Evolutionary conservation across 2,113 vertebrate genomes (phyloP).

Genomic region (Nycticorax nycticorax): DNA sequence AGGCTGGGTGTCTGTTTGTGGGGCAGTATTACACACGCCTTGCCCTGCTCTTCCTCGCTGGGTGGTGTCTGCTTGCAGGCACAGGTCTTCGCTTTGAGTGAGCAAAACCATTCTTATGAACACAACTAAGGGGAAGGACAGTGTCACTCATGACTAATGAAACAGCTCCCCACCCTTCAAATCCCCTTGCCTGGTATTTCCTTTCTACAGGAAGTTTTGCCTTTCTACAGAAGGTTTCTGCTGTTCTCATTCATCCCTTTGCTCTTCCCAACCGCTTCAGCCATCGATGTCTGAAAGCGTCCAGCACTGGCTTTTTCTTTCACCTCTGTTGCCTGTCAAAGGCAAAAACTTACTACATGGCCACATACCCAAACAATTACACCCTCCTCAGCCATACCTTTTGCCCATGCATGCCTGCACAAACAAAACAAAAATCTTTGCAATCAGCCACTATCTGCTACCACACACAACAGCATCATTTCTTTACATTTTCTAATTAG

Average conservation of each 20-base stretch:
- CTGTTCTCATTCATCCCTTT: not conserved
- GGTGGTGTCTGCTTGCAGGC: not conserved
- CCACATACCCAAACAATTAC: not conserved
- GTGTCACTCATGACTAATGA: not conserved
- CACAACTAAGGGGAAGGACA: not conserved
- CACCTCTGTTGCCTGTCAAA: not conserved
- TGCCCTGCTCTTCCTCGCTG: not conserved
- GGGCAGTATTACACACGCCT: not conserved
- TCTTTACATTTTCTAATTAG: not conserved
- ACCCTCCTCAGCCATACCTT: not conserved
- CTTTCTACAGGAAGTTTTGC: not conserved
- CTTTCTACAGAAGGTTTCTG: not conserved
- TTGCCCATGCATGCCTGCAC: not conserved
- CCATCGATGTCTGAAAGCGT: not conserved
- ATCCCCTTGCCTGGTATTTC: not conserved
- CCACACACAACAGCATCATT: not conserved
- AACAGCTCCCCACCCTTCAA: not conserved
- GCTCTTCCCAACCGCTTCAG: not conserved
- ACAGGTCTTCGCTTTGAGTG: not conserved
- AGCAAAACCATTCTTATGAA: not conserved
- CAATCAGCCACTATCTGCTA: not conserved
- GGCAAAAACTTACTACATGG: not conserved
- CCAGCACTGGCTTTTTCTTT: not conserved
- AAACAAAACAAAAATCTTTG: not conserved
- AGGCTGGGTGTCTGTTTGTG: not conserved